Evolutionary conservation across 2,888 invertebrate genomes (phyloP), one percentile per base, ranked within the genome.

Genomic region (Drosophila falleni): DNA sequence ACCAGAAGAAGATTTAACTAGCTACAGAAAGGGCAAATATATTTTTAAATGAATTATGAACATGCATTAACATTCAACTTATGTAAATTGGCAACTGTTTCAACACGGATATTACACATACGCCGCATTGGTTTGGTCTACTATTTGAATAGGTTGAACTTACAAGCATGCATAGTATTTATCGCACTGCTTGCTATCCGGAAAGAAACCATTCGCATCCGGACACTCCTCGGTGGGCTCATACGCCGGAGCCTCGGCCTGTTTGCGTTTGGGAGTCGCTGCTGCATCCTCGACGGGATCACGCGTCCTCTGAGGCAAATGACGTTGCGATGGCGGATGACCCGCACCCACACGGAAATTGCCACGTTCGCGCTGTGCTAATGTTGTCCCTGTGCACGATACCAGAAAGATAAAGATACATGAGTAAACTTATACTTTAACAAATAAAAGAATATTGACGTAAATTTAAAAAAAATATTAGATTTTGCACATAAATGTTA

Each of bases 131-230:
- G 19, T 9, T 23, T 26, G 9, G 11, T 19, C 23, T 50, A n/a
- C 5, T 49, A 44, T 46, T 56, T 44, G 19, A 33, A 35, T 3
- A n/a, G 23, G 15, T 10, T 44, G 5, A 74, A 88, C 90, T 92
- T 91, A 95, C 95, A 94, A 93, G 93, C 97, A 97, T 71, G 95
- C 95, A 92, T 97, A 96, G 90, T 97, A 97, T 92, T 97, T 97
- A 93, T 97, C 97, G 90, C 97, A 97, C 93, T 97, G 97, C 86
- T 96, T 95, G 13, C 95, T 95, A 90, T 97, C 97, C 10, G 97
- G 96, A 90, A 96, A 97, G 93, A 94, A 97, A 9, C 97, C 97
- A 82, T 96, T 95, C 0, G 95, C 94, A 85, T 97, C 96, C 0
- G 97, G 97, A 87, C 97, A 97, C 80, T 95, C 93, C 59, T 95